phyloP scores from a whole-genome alignment of 2,797 vertebrate genomes.

The Nasua narica region DNA sequence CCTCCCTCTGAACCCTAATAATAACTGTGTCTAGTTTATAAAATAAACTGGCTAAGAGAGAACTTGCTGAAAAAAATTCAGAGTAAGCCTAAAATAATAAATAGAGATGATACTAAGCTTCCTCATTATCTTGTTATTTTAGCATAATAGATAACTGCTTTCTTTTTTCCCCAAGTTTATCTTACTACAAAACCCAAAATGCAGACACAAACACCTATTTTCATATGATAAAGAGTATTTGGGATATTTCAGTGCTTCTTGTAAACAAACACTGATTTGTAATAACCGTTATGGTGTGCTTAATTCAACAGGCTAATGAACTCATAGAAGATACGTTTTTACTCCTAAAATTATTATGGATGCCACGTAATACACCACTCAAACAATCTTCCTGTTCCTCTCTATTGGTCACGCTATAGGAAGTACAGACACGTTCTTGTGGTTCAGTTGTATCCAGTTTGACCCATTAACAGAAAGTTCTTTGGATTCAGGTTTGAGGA shows the following conservation, averaged over 20 bases:
- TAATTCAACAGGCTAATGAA: background rate
- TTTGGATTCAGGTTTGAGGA: background rate
- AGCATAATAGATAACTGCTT: background rate
- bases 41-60: background rate
- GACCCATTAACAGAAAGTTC: background rate
- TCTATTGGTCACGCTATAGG: background rate
- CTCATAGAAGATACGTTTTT: background rate
- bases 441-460: background rate
- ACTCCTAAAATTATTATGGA: background rate
- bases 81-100: background rate
- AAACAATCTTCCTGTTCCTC: background rate
- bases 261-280: background rate
- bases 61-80: background rate
- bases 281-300: background rate
- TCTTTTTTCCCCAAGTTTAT: background rate
- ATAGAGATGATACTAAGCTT: background rate
- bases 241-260: background rate
- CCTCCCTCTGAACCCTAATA: background rate
- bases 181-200: background rate
- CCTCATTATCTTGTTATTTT: background rate
- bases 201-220: background rate
- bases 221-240: background rate
- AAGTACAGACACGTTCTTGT: background rate
- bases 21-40: background rate
- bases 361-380: background rate